These are phyloP conservation scores for Orthonevra nobilis DNA, from an alignment of 2,888 invertebrate genomes.

Conservation along the genomic window DNA sequence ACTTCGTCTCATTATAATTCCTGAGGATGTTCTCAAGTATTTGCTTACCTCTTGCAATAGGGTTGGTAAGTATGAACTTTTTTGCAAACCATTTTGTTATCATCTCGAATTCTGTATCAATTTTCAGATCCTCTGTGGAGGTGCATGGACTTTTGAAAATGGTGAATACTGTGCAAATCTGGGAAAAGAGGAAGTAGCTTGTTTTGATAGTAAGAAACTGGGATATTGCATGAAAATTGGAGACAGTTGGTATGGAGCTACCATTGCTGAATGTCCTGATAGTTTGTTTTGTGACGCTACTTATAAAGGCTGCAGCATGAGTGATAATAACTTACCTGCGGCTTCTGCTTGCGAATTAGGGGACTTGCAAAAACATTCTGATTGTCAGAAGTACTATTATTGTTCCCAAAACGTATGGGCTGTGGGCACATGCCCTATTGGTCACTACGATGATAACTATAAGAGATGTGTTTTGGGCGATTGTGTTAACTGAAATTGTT, in stretches of 20 bases:
- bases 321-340: too few relatives aligned
- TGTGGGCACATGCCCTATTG: slow-evolving; percentile 1
- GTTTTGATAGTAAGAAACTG: not conserved
- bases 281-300: slow-evolving; percentile 13
- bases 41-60: not conserved
- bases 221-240: slow-evolving; percentile 7
- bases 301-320: slow-evolving; percentile 1
- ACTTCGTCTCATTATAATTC: slow-evolving; percentile 14
- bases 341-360: too few relatives aligned
- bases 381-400: slow-evolving; percentile 26
- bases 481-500: not conserved
- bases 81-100: too few relatives aligned
- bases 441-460: slow-evolving; percentile 7
- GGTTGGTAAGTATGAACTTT: not conserved
- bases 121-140: slow-evolving; percentile 10
- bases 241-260: slow-evolving; percentile 6
- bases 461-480: slow-evolving; percentile 19
- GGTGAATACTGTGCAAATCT: not conserved
- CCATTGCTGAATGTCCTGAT: not conserved
- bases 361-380: slow-evolving; percentile 10
- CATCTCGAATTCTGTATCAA: not conserved
- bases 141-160: not conserved
- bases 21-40: not conserved
- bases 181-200: not conserved
- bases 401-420: slow-evolving; percentile 26